Conservation (phyloP, 2,888 invertebrate species). For the Entomobrya proxima region DNA sequence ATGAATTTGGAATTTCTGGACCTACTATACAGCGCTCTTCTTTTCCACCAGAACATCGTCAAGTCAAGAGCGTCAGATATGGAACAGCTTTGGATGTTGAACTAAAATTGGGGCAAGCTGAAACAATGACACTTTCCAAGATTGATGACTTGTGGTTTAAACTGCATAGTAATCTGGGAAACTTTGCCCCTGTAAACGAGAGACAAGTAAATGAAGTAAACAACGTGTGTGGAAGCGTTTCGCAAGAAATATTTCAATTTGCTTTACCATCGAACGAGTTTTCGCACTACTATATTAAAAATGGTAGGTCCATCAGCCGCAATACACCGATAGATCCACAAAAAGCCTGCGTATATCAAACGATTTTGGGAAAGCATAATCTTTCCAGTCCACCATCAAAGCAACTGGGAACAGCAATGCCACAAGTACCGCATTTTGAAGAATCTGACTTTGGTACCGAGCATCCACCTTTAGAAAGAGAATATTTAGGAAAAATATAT, state of each 20-base stretch:
- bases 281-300: too few relatives aligned
- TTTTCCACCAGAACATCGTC: background rate
- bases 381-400: too few relatives aligned
- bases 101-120: background rate
- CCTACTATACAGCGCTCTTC: background rate
- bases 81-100: background rate
- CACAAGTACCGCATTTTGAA: too few relatives aligned
- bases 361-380: slow-evolving; percentile 23
- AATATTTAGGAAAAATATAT: background rate
- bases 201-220: background rate
- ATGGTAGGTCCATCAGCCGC: background rate
- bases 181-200: too few relatives aligned
- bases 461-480: background rate
- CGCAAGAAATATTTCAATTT: background rate
- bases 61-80: background rate
- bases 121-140: background rate
- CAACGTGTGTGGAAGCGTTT: background rate
- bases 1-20: too few relatives aligned
- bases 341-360: slow-evolving; percentile 13
- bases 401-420: too few relatives aligned
- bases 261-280: background rate
- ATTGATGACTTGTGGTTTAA: slow-evolving; percentile 11
- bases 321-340: slow-evolving; percentile 3
- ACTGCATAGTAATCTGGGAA: background rate
- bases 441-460: background rate